Percentiles rank a stretch among this genome's conserved stretches.
Conservation (phyloP, 2,797 vertebrate genomes). For the Channallabes apus region DNA sequence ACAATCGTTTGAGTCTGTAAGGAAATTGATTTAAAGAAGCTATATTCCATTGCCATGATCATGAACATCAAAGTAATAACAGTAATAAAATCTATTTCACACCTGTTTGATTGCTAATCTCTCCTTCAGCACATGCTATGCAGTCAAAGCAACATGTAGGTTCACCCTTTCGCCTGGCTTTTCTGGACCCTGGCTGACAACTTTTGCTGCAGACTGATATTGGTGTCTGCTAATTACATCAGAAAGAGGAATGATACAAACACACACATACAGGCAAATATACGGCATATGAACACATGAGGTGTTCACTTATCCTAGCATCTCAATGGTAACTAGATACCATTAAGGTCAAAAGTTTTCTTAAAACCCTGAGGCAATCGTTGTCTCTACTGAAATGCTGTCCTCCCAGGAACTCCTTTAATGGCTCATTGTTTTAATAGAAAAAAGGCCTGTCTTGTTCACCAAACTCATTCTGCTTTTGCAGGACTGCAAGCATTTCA, state of each 20-base stretch:
- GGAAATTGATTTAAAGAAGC: constrained; percentile 2
- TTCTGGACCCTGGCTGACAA: constrained; percentile 68
- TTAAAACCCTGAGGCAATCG: no score
- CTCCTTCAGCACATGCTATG: constrained; percentile 71
- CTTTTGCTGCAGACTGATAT: constrained; percentile 70
- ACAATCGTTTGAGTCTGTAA: constrained; percentile 69
- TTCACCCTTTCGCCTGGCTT: constrained; percentile 68
- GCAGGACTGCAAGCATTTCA: no score
- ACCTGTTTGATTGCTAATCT: constrained; percentile 72
- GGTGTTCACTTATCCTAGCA: no score
- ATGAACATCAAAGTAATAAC: background rate
- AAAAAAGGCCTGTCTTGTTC: no score
- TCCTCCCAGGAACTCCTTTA: no score
- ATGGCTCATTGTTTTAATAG: no score
- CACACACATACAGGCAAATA: background rate
- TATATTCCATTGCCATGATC: background rate
- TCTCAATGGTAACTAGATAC: no score
- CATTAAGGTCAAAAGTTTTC: no score
- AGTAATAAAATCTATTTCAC: constrained; percentile 17
- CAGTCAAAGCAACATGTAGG: constrained; percentile 76
- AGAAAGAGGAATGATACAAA: background rate
- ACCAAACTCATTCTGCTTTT: no score
- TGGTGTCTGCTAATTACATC: constrained; percentile 59
- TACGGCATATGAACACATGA: background rate
- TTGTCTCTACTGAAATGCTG: no score